A percentile compares a stretch with the other conserved stretches of the same genome.
phyloP scores from a whole-genome alignment of 2,888 invertebrate species.

The Noctua janthe region DNA sequence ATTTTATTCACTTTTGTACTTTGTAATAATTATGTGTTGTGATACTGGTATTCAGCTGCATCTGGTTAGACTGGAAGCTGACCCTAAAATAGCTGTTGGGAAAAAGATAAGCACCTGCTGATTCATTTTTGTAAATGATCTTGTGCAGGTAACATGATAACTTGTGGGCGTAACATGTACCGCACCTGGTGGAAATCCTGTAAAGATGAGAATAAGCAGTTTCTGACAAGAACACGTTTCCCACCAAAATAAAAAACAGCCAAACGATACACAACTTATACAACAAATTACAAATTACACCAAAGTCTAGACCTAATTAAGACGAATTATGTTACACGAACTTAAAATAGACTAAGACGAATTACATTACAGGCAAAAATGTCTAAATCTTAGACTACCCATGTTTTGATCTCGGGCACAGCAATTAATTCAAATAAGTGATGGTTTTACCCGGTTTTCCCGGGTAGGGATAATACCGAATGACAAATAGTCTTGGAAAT shows the following conservation, averaged over 20 bases:
- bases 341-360: conserved; percentile 55
- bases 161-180: not conserved
- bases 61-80: no score
- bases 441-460: conserved; percentile 62
- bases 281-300: not conserved
- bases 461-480: conserved; percentile 71
- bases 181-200: not conserved
- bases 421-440: conserved; percentile 73
- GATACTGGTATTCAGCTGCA: no score
- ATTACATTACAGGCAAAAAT: conserved; percentile 63
- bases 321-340: conserved; percentile 31
- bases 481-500: conserved; percentile 76
- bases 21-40: no score
- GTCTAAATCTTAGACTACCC: conserved; percentile 57
- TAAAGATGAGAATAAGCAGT: not conserved
- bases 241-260: not conserved
- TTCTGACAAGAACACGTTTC: not conserved
- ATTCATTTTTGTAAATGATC: not conserved
- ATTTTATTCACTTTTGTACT: no score
- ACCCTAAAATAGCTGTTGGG: no score
- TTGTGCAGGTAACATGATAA: not conserved
- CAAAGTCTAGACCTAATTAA: conserved; percentile 31
- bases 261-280: not conserved
- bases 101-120: no score
- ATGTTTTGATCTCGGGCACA: conserved; percentile 58